phyloP scores from a whole-genome alignment of 2,113 vertebrate species.

The Vimba vimba region DNA sequence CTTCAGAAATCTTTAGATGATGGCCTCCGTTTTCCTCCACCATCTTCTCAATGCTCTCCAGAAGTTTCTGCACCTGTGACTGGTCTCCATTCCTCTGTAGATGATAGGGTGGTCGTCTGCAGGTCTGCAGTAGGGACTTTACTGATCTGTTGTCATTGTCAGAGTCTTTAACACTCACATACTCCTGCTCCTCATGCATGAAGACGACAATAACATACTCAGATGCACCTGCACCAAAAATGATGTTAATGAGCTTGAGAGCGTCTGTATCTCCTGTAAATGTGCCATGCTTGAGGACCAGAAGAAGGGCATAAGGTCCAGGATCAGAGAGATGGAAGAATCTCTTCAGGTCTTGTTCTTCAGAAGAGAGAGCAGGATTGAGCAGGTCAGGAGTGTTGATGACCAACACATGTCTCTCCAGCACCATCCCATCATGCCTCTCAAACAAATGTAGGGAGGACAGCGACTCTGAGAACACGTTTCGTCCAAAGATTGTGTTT shows the following conservation, averaged over 20 bases:
- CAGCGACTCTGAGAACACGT: not conserved
- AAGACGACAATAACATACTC: slow-evolving; percentile 11
- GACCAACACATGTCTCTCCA: slow-evolving; percentile 8
- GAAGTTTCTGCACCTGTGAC: slow-evolving; percentile 16
- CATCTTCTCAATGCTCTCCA: slow-evolving; percentile 4
- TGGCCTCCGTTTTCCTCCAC: not conserved
- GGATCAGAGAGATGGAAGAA: not conserved
- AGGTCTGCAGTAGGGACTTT: not conserved
- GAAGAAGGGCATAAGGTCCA: slow-evolving; percentile 29
- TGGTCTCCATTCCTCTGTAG: not conserved
- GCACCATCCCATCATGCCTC: not conserved
- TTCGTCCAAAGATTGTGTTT: not conserved
- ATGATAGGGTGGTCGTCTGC: not conserved
- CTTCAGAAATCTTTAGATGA: not conserved
- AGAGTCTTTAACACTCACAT: not conserved
- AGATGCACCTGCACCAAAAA: slow-evolving; percentile 25
- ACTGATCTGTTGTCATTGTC: not conserved
- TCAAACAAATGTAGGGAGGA: not conserved
- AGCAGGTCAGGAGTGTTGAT: slow-evolving; percentile 28
- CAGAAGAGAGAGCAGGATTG: not conserved
- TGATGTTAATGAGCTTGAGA: not conserved
- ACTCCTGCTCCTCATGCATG: not conserved
- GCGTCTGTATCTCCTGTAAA: not conserved
- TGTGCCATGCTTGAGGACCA: slow-evolving; percentile 5
- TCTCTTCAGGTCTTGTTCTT: not conserved